These are phyloP conservation scores for Spondyliosoma cantharus DNA, from an alignment of 2,797 vertebrate species.

Conservation along the genomic window DNA sequence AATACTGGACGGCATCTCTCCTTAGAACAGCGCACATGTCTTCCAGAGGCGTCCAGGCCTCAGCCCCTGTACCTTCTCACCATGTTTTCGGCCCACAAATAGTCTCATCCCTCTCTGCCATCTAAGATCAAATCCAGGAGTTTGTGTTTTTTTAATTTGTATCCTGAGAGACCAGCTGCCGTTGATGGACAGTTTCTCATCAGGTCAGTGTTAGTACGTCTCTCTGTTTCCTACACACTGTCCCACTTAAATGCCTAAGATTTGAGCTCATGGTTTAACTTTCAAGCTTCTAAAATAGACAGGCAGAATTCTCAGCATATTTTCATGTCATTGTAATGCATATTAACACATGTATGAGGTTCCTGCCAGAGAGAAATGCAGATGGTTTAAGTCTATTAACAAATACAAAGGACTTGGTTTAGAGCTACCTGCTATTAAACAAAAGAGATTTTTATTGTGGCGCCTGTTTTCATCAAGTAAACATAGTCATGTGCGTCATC, in stretches of 20 bases:
- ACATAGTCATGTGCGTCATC: background rate
- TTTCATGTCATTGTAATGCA: conserved; percentile 84
- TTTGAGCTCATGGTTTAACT: conserved; percentile 71
- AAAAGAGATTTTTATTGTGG: background rate
- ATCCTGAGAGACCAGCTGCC: conserved; percentile 80
- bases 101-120: conserved; percentile 52
- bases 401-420: conserved; percentile 42
- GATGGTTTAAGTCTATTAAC: conserved; percentile 70
- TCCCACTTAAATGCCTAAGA: conserved; percentile 58
- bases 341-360: conserved; percentile 80
- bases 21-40: conserved; percentile 79
- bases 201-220: conserved; percentile 47
- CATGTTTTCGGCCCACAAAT: conserved; percentile 61
- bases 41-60: conserved; percentile 56
- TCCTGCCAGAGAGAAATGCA: conserved; percentile 71
- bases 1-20: conserved; percentile 89
- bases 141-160: conserved; percentile 77
- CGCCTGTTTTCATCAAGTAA: background rate
- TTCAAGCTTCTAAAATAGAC: conserved; percentile 75
- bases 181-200: conserved; percentile 68
- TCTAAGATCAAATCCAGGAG: conserved; percentile 70
- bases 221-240: conserved; percentile 53
- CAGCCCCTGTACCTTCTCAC: conserved; percentile 52
- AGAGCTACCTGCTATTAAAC: conserved; percentile 32
- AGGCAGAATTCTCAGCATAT: conserved; percentile 86